Percentiles rank a stretch among this genome's conserved stretches.
Conservation (phyloP, 2,797 vertebrate genomes). For the Anniella stebbinsi region DNA sequence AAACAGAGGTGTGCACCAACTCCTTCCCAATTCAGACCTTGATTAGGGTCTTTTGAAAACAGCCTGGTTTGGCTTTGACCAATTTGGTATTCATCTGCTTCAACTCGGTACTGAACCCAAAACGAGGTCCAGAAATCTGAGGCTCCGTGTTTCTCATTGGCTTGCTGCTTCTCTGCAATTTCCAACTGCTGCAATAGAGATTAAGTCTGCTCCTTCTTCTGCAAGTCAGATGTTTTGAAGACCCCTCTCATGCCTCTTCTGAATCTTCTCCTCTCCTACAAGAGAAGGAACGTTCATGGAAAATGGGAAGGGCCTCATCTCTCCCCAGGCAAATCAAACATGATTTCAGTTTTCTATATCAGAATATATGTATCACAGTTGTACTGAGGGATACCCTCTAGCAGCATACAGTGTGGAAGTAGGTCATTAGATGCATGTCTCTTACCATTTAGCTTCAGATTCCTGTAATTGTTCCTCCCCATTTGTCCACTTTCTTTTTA, state of each 20-base stretch:
- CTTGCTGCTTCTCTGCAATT: too few species aligned
- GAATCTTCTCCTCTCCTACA: neutral
- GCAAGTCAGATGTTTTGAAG: neutral
- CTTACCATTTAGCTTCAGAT: constrained; percentile 6
- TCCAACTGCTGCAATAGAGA: neutral
- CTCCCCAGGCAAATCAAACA: neutral
- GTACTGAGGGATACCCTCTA: neutral
- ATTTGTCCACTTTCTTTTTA: constrained; percentile 24
- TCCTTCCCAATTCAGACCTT: too few species aligned
- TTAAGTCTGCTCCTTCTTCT: neutral
- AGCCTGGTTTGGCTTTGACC: too few species aligned
- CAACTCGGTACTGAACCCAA: too few species aligned
- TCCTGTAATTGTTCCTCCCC: constrained; percentile 11
- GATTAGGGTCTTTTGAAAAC: too few species aligned
- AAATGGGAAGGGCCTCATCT: neutral
- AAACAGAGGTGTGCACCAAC: neutral
- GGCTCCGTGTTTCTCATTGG: too few species aligned
- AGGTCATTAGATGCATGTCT: neutral
- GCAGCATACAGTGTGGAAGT: neutral
- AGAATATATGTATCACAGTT: neutral
- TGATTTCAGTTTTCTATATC: neutral
- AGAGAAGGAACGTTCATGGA: neutral
- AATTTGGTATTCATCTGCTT: too few species aligned
- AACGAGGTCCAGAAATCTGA: too few species aligned
- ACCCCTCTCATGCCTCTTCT: neutral